Base-by-base conservation (phyloP, 1,140 invertebrate genomes). In the Pseudomyrmex sp. region DNA sequence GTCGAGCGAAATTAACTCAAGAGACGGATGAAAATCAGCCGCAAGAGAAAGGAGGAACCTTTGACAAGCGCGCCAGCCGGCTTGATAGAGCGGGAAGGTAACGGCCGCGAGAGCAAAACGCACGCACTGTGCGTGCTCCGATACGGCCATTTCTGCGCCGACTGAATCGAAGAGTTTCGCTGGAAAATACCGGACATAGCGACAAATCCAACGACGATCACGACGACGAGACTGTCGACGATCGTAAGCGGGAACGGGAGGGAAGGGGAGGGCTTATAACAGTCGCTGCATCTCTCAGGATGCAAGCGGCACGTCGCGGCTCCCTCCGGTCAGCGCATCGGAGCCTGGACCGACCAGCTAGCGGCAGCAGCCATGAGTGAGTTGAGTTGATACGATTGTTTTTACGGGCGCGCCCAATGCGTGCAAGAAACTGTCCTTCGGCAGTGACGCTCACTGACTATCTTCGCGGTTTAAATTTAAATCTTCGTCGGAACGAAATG, bases 141-240 rank as follows among this genome's bases (percentile, higher is more conserved):
- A 94, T 93, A 92, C 90, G 92, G 91, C 89, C 90, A 93, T 93
- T 93, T 93, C 90, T 92, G 88, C 89, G 89, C 91, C 89, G 83
- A 88, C 90, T 87, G 90, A 93, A 92, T 93, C 91, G 92, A 93
- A 92, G 89, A 91, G 20, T 74, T 91, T 92, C 90, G 90, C 89
- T 91, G 93, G 92, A 92, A 94, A 94, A 94, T 94, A 90, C 93
- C 93, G 90, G 66, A 85, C 91, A 94, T 94, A 93, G 92, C 92
- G 86, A 88, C 90, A 91, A 91, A 93, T 93, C 91, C 91, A 87
- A 83, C 80, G 79, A 80, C 85, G 85, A 88, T 63, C 74, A 83
- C 85, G 86, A 89, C 83, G 80, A 83, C 48, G 59, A 62, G 65
- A 66, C 20, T 46, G 84, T 59, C 26, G 65, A 54, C 69, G 84